A percentile compares a stretch with the other conserved stretches of the same genome.
These are phyloP conservation scores for Lamproptera curius DNA, from an alignment of 2,888 invertebrate genomes.

Conservation along the genomic window DNA sequence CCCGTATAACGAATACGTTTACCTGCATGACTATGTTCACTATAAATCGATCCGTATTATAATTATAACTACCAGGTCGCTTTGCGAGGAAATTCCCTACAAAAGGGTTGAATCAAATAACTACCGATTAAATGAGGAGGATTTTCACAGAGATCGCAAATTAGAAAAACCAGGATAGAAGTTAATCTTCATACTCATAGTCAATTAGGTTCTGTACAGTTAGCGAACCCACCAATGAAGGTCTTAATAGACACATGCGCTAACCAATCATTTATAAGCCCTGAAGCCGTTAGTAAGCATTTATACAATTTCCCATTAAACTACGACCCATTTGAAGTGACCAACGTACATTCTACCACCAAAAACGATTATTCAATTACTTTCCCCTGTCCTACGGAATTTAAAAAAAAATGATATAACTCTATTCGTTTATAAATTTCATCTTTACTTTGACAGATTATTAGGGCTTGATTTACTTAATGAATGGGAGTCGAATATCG, in stretches of 20 bases:
- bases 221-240: not conserved
- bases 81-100: not conserved
- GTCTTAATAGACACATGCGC: not conserved
- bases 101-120: not conserved
- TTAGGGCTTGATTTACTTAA: conserved; percentile 10
- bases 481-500: conserved; percentile 8
- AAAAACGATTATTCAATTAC: no score
- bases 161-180: conserved; percentile 2
- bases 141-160: not conserved
- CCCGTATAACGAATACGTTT: not conserved
- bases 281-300: not conserved
- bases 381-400: not conserved
- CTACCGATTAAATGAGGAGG: not conserved
- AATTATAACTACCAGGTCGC: not conserved
- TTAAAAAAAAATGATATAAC: not conserved
- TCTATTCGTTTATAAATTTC: not conserved
- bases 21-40: not conserved
- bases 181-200: conserved; percentile 4
- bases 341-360: not conserved
- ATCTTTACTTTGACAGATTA: not conserved
- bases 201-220: conserved; percentile 6
- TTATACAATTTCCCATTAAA: not conserved
- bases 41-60: not conserved
- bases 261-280: not conserved
- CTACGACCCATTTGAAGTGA: not conserved